Evolutionary conservation across 2,797 vertebrate species (phyloP), one percentile per base, ranked within the genome.

Genomic region (Spheniscus humboldti): DNA sequence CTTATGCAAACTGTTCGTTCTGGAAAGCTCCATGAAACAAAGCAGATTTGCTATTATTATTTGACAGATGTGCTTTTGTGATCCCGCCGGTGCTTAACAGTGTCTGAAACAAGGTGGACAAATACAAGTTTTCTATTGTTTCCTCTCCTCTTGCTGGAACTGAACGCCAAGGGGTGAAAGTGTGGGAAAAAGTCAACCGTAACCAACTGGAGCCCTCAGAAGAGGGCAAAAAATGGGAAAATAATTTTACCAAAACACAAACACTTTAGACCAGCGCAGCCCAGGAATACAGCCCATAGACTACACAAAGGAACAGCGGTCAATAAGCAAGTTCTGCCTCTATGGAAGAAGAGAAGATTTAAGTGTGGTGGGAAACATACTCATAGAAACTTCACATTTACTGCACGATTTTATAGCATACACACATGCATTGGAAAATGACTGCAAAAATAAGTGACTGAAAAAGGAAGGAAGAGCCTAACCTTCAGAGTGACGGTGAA

Each of bases 401-500:
- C 18, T 13, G 10, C 18, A 28, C 0, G 0, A 52, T 53, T 47
- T 68, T 11, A 52, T 25, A 60, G 56, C 1, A 3, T 6, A 5
- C 0, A 39, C 6, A 23, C 3, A 3, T 2, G 28, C 50, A 23
- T 15, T n/a, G 25, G 74, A 18, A 53, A 88, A 64, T 0, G 2
- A 75, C 56, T 39, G 31, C 27, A 74, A 86, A 81, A 69, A 33
- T 1, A 41, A 89, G 10, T 4, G 43, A 71, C 72, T 67, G 73
- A 31, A 24, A 78, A 25, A 78, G 68, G 55, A 57, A 80, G 78
- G 55, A 88, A 76, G 82, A 22, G 48, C 43, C 98, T 97, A 53
- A 99, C 99, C 99, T 99, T 99, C 43, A 99, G 98, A 13, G 99
- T 99, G 96, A 99, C 99, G n/a, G 99, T 99, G 98, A 99, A 99